Conservation (phyloP, 1,140 invertebrate species). For the Leptoteleia sp. region DNA sequence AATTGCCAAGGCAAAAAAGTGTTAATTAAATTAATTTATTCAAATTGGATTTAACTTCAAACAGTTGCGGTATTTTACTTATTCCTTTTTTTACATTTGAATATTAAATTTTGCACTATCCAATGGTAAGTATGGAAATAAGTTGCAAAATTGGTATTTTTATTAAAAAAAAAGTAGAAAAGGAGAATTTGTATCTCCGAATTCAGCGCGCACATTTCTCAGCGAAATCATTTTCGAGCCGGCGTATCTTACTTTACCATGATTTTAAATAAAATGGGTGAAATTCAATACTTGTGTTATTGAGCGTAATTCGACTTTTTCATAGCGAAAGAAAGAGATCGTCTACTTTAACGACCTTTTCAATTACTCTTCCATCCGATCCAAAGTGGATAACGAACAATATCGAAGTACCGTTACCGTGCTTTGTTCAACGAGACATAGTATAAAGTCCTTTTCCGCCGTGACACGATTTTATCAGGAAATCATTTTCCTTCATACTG, state of each 20-base stretch:
- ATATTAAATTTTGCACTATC: too few relatives aligned
- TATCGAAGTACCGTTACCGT: slow-evolving; percentile 60
- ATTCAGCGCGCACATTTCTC: slow-evolving; percentile 3
- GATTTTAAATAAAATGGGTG: slow-evolving; percentile 55
- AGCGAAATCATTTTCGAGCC: slow-evolving; percentile 8
- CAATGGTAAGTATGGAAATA: too few relatives aligned
- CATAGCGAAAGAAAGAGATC: slow-evolving; percentile 56
- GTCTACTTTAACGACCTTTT: slow-evolving; percentile 66
- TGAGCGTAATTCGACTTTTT: slow-evolving; percentile 55
- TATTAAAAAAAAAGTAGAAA: too few relatives aligned
- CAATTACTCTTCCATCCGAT: slow-evolving; percentile 60
- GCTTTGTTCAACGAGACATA: slow-evolving; percentile 62
- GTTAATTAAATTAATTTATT: too few relatives aligned
- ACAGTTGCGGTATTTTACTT: too few relatives aligned
- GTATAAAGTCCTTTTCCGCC: slow-evolving; percentile 58
- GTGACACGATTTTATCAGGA: slow-evolving; percentile 64
- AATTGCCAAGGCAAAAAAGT: too few relatives aligned
- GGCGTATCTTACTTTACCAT: slow-evolving; percentile 29
- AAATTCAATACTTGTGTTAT: slow-evolving; percentile 57
- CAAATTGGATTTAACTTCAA: too few relatives aligned
- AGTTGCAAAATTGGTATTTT: too few relatives aligned
- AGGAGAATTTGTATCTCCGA: too few relatives aligned
- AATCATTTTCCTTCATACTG: slow-evolving; percentile 66
- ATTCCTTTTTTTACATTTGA: too few relatives aligned
- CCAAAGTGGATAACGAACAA: slow-evolving; percentile 66